Base-by-base conservation (phyloP, 1,140 invertebrate genomes). In the Apis cerana region DNA sequence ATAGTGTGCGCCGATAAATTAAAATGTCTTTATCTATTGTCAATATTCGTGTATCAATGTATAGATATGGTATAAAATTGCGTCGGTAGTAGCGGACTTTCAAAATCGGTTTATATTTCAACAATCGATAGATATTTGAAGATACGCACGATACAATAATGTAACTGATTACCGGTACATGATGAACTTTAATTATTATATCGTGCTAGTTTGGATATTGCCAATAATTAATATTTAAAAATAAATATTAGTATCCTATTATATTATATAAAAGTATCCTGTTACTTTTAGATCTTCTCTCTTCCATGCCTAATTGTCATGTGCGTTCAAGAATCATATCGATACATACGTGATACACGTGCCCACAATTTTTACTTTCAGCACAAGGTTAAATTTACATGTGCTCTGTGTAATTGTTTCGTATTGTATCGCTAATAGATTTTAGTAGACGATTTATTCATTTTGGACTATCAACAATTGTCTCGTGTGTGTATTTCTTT, bases 351-450 rank as follows among this genome's bases (percentile, higher is more conserved):
- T 33, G 33, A 33, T 13, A 43, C n/a, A n/a, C n/a, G n/a, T 19
- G 64, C 61, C 56, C n/a, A 87, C 75, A 62, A 84, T 83, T 87
- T 87, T 33, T 74, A 75, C 70, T 88, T 87, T 84, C 78, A 54
- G 85, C 17, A 83, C 85, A 85, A 86, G 80, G 85, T 58, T 83
- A 59, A 19, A n/a, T 82, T 65, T 56, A 19, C 68, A 9, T 13
- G 50, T 69, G 7, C 19, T 68, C 19, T 27, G 27, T 50, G 48
- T 43, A 19, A 78, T 71, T 71, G n/a, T 70, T 70, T 56, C n/a
- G 48, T 58, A 48, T 70, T 27, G 1, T 15, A 43, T 43, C 33
- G 33, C 19, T 43, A 15, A 17, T 58, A 13, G 48, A n/a, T 74
- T 74, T 74, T n/a, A 59, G 15, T 13, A 17, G 7, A 2, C 27